A percentile compares a stretch with the other conserved stretches of the same genome.
Conservation (phyloP, 1,140 invertebrate genomes). For the Brachionus sp. region DNA sequence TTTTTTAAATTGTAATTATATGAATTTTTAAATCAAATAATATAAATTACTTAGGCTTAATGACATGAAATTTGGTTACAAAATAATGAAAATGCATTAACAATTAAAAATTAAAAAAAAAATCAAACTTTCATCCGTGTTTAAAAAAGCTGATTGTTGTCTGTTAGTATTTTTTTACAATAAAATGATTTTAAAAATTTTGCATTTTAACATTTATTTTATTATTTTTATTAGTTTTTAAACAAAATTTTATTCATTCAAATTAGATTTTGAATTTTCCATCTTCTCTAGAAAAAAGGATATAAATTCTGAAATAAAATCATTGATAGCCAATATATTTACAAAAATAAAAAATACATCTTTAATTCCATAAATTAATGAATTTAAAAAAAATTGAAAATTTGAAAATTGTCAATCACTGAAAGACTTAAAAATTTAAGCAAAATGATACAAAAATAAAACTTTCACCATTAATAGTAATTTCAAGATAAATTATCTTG, state of each 20-base stretch:
- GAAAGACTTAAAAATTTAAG: background rate
- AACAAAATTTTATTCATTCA: background rate
- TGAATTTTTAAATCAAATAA: too few species aligned
- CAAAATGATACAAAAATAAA: constrained; percentile 1
- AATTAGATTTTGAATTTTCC: constrained; percentile 1
- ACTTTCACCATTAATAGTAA: background rate
- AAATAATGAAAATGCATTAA: too few species aligned
- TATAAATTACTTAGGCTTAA: too few species aligned
- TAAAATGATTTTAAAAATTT: background rate
- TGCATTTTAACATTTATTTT: background rate
- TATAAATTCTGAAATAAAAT: background rate
- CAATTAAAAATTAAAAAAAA: too few species aligned
- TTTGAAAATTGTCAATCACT: background rate
- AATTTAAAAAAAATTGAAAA: background rate
- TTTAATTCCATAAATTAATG: background rate
- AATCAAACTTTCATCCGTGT: too few species aligned
- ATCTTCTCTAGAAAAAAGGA: background rate
- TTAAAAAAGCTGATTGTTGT: too few species aligned
- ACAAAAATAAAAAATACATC: background rate
- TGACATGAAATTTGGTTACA: too few species aligned
- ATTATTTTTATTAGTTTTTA: constrained; percentile 7
- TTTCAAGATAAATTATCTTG: background rate
- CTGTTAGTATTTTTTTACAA: background rate
- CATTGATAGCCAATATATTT: background rate
- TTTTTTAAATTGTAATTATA: too few species aligned